Base-by-base conservation (phyloP, 2,888 invertebrate species). In the Diogma glabrata region DNA sequence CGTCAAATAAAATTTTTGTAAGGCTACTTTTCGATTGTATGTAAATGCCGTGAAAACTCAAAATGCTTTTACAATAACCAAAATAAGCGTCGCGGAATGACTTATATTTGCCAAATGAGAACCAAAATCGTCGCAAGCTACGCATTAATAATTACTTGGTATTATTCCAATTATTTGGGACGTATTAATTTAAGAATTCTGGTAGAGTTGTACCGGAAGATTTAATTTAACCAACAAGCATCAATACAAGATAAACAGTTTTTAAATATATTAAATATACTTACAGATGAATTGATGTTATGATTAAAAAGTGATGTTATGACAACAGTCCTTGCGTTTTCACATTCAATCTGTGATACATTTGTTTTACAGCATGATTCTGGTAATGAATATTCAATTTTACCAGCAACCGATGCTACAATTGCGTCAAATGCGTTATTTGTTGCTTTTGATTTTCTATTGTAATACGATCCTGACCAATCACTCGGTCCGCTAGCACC, bases 401-500 rank as follows among this genome's bases (percentile, higher is more conserved):
- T 67, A 16, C 70, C 64, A 3, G 46, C 17, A 9, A 46, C 22
- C 9, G 46, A 24, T 14, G 24, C 22, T 26, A 24, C 6, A 46
- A 46, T 24, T 6, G 24, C 24, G 24, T 46, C 46, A 22, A 43
- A 22, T 43, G 20, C 24, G 5, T 46, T 24, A 3, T 23, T 24
- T 46, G 23, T 22, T 16, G 46, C 43, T 14, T 14, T 36, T 59
- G 72, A 74, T 22, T 67, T 69, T 49, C 71, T 71, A 52, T 75
- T 75, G 60, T 75, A 81, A 57, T 72, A 73, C 55, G 79, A 80
- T 14, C 76, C 74, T 50, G 77, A 74, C 87, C 87, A 88, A 66
- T 87, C 87, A 1, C 69, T 67, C 3, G 85, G 82, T 43, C 77
- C 77, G 57, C 77, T 77, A 3, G 83, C 83, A 19, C 89, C 90